phyloP scores from a whole-genome alignment of 2,113 vertebrate species.

The Amphilophus citrinellus region DNA sequence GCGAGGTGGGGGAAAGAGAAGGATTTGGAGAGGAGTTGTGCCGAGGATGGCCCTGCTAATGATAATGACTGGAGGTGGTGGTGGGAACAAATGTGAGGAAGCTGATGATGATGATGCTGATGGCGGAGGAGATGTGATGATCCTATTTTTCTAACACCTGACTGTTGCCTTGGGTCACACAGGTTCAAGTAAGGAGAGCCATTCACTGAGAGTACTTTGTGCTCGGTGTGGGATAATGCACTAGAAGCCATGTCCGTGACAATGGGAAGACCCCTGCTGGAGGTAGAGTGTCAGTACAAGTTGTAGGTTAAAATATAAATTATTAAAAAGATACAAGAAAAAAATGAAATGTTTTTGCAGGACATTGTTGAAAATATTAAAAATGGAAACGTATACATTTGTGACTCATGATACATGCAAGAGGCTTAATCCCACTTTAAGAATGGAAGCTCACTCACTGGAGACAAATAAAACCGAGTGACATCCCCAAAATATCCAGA shows the following conservation, averaged over 20 bases:
- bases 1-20: conserved; percentile 42
- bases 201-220: background rate
- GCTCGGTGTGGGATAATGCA: conserved; percentile 34
- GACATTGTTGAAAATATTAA: background rate
- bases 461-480: conserved; percentile 54
- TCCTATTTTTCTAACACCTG: background rate
- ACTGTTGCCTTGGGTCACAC: conserved; percentile 27
- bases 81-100: conserved; percentile 45
- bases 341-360: background rate
- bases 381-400: background rate
- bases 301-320: background rate
- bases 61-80: conserved; percentile 46
- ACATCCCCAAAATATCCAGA: conserved; percentile 64
- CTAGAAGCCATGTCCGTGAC: conserved; percentile 52
- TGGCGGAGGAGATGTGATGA: background rate
- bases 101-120: conserved; percentile 1
- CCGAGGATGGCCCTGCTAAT: conserved; percentile 63
- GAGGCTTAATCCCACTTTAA: conserved; percentile 17
- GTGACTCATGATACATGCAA: background rate
- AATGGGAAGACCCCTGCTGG: conserved; percentile 82
- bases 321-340: background rate
- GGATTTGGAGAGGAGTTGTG: conserved; percentile 65
- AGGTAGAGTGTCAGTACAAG: conserved; percentile 65
- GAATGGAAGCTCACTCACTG: conserved; percentile 34
- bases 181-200: conserved; percentile 4